Evolutionary conservation across 53 echinoderm and acorn worm species (phyloP).

Genomic region (Arbacia lixula): DNA sequence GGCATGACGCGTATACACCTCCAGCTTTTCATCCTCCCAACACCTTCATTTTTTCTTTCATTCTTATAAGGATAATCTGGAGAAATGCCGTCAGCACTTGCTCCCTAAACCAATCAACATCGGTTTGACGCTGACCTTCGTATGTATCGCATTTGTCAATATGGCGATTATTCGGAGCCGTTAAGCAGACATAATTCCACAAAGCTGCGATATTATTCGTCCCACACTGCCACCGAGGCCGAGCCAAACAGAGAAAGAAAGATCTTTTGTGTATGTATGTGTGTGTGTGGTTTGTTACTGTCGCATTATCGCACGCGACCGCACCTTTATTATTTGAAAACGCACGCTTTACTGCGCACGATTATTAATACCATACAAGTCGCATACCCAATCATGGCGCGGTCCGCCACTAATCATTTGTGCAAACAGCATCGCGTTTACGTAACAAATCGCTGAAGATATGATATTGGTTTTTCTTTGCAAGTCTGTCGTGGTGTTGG

Average conservation of each 20-base stretch:
- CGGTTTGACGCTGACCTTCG: conserved; percentile 11
- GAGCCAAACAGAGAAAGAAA: too few relatives aligned
- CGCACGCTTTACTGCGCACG: conserved; percentile 11
- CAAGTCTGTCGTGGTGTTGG: too few relatives aligned
- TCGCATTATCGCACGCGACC: too few relatives aligned
- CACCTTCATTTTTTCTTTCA: conserved; percentile 11
- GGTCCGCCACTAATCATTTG: conserved; percentile 31
- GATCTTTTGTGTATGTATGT: not conserved
- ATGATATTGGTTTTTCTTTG: conserved; percentile 39
- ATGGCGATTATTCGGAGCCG: conserved; percentile 27
- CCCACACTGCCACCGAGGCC: conserved; percentile 1
- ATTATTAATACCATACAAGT: conserved; percentile 36
- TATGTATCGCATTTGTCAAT: conserved; percentile 22
- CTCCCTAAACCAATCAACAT: conserved; percentile 16
- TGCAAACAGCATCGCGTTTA: conserved; percentile 39
- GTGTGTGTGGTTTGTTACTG: too few relatives aligned
- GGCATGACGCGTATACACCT: too few relatives aligned
- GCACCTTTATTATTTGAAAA: conserved; percentile 39
- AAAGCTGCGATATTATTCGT: conserved; percentile 34
- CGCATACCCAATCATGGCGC: conserved; percentile 20
- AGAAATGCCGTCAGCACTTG: conserved; percentile 21
- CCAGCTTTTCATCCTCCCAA: conserved; percentile 1
- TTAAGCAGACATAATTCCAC: conserved; percentile 29
- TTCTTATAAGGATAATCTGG: too few relatives aligned
- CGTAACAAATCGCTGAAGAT: conserved; percentile 36